phyloP scores from a whole-genome alignment of 2,797 vertebrate genomes.

The Tiaroga cobitis region DNA sequence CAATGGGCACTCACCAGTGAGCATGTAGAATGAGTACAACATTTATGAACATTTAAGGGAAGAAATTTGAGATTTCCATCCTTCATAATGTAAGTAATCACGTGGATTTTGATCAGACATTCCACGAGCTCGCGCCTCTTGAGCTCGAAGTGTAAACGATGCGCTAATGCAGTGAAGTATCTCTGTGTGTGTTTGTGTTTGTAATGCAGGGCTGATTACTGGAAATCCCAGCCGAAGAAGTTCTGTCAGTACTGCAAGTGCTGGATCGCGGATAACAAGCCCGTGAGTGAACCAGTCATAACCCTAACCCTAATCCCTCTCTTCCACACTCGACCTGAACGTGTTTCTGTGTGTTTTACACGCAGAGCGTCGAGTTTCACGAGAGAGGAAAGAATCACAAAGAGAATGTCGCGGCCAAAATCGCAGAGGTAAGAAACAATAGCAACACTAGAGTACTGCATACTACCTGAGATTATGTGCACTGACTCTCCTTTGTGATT shows the following conservation, averaged over 20 bases:
- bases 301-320: not conserved
- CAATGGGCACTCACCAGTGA: conserved; percentile 10
- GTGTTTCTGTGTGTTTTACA: conserved; percentile 57
- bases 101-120: not conserved
- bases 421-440: conserved; percentile 85
- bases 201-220: conserved; percentile 91
- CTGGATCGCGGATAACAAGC: conserved; percentile 99
- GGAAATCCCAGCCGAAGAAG: conserved; percentile 98
- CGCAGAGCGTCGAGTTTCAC: conserved; percentile 96
- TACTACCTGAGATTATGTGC: not conserved
- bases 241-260: conserved; percentile 99
- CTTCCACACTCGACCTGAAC: not conserved
- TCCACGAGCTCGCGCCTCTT: not conserved
- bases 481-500: not conserved
- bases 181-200: not conserved
- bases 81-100: conserved; percentile 58
- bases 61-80: not conserved
- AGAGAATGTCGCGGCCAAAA: conserved; percentile 97
- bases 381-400: conserved; percentile 99
- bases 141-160: not conserved
- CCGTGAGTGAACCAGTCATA: conserved; percentile 79
- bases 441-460: not conserved
- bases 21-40: not conserved
- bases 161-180: too few relatives aligned
- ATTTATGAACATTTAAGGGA: not conserved